Conservation (phyloP, 1,140 invertebrate species). For the Cepaea nemoralis region DNA sequence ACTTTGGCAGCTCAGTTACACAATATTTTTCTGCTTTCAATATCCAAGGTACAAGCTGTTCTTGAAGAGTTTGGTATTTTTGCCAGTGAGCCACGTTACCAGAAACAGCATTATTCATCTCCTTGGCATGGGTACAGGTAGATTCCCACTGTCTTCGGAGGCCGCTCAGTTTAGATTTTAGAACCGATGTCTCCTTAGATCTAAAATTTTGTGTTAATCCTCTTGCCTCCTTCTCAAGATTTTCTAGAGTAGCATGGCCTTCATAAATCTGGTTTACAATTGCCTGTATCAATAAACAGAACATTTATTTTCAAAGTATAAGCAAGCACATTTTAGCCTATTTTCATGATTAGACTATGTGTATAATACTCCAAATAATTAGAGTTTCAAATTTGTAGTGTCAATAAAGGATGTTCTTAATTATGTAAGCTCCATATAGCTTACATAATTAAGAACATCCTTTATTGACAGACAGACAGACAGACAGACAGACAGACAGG, state of each 20-base stretch:
- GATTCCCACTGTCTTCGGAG: conserved; percentile 67
- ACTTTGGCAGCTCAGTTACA: conserved; percentile 78
- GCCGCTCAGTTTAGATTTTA: conserved; percentile 65
- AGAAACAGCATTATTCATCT: conserved; percentile 80
- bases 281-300: conserved; percentile 49
- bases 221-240: conserved; percentile 82
- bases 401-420: too few relatives aligned
- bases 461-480: too few relatives aligned
- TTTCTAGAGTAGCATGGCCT: conserved; percentile 81
- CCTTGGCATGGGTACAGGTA: conserved; percentile 72
- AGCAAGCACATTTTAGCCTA: too few relatives aligned
- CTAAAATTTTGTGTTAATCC: conserved; percentile 76
- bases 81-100: conserved; percentile 87
- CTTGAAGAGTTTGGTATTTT: conserved; percentile 83
- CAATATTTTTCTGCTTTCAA: conserved; percentile 86
- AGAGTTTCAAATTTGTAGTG: too few relatives aligned
- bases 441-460: too few relatives aligned
- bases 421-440: too few relatives aligned
- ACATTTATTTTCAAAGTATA: too few relatives aligned
- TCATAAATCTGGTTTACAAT: conserved; percentile 72
- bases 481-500: too few relatives aligned
- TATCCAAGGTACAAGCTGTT: conserved; percentile 88
- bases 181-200: conserved; percentile 65
- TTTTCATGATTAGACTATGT: too few relatives aligned
- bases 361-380: too few relatives aligned